Base-by-base conservation (phyloP, 2,888 invertebrate species). In the Pemphredon lugubris region DNA sequence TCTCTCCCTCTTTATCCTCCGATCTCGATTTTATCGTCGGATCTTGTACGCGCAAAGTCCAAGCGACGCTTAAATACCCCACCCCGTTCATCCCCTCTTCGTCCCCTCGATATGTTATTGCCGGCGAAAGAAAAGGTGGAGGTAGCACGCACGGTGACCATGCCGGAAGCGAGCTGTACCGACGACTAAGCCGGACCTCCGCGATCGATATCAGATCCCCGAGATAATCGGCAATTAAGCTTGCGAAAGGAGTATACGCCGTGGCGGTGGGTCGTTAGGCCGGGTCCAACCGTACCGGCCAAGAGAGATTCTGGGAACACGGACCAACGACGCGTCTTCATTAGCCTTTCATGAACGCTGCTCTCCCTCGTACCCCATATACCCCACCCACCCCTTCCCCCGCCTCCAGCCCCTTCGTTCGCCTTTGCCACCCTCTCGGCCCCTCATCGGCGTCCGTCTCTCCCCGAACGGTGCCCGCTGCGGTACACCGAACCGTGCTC, bases 341-440 rank as follows among this genome's bases (percentile, higher is more conserved):
- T 88, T 88, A 88, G 87, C 87, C 86, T 87, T 88, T 87, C 86
- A 88, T 87, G 87, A 88, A 87, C 83, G 83, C 72, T 69, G 54
- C 57, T 72, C 58, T 57, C 30, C 42, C 53, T 42, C 21, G 11
- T 37, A 5, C 32, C 37, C 32, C 44, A 30, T 58, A 11, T 14
- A 21, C 23, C 51, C 42, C 32, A 9, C 18, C 4, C 37, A 21
- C 50, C 32, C 45, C 37, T 30, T 39, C 20, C 37, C 54, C 39
- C 39, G 40, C 39, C 53, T 40, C 40, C 34, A n/a, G 4, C 7
- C 26, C 26, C 26, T 26, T 3, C 34, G 40, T 32, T 47, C 59
- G 18, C 50, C 21, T 51, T 53, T 53, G 30, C 13, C 50, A 30
- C 51, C 20, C 44, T 50, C 37, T n/a, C n/a, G n/a, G n/a, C n/a